Evolutionary conservation across 2,888 invertebrate genomes (phyloP), one percentile per base, ranked within the genome.

Genomic region (Harpalus rufipes): DNA sequence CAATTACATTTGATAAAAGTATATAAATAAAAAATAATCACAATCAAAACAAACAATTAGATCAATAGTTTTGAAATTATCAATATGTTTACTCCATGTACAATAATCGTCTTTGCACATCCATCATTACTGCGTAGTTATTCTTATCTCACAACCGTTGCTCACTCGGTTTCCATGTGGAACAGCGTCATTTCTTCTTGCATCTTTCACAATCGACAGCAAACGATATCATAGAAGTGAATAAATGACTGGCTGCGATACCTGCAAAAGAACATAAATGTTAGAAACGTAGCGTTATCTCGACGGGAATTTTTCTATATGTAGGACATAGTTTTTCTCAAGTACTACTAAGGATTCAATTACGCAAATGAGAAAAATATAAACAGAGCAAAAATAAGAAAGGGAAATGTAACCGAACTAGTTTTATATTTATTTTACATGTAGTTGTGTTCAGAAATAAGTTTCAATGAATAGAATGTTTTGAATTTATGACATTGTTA

Each of bases 131-230:
- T 51, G 44, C 44, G 44, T 12, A 51, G 44, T 6, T 51, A 51
- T 12, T 51, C 44, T 8, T 51, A 51, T 51, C 44, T 51, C 12
- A 10, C 44, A 44, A 4, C 8, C 8, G 12, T 12, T 51, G 12
- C 12, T 10, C 4, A 51, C 44, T 51, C 10, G 0, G 44, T 51
- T 51, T 51, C 44, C 10, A 51, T 12, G 8, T 51, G 44, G 44
- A 51, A 51, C 12, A 10, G 44, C 44, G 44, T 51, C 44, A 51
- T 51, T 63, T 21, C 63, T 21, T 16, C 21, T 63, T 25, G 25
- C 63, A 63, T 63, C 21, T 63, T 12, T 63, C 63, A 21, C 21
- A 63, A 63, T 63, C 63, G 21, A 63, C 63, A 10, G 63, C 63
- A 63, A 25, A 63, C 25, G 63, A 25, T 63, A 18, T 21, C 21